Evolutionary conservation across 2,113 vertebrate genomes (phyloP).

Genomic region (Platycercus adscitus): DNA sequence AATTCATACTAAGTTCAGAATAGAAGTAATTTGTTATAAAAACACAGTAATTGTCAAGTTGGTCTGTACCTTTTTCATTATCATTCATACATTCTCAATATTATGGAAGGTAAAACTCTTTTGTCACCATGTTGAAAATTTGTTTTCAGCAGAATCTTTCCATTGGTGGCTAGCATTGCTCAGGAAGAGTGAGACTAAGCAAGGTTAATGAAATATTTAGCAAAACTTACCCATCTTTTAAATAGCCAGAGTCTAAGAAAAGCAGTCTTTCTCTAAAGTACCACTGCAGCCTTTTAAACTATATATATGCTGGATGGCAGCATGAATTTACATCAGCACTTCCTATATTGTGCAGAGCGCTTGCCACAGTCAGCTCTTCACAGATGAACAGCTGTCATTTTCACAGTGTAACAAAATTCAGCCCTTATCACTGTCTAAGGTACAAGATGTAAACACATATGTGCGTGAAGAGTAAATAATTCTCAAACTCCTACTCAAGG

Average conservation of each 20-base stretch:
- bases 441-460: rapidly evolving
- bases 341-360: background rate
- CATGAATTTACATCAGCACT: background rate
- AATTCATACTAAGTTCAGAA: background rate
- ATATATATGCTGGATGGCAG: background rate
- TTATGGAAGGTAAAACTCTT: background rate
- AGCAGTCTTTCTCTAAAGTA: background rate
- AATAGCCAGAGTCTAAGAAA: background rate
- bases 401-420: background rate
- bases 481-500: background rate
- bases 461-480: background rate
- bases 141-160: background rate
- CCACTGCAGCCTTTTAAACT: background rate
- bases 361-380: background rate
- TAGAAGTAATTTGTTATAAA: background rate
- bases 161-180: background rate
- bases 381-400: background rate
- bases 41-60: background rate
- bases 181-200: background rate
- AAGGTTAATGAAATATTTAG: background rate
- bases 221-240: background rate
- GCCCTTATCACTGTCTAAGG: background rate
- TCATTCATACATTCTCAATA: background rate
- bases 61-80: background rate
- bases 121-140: background rate